Conservation (phyloP, 2,888 invertebrate genomes). For the Acrocera orbiculus region DNA sequence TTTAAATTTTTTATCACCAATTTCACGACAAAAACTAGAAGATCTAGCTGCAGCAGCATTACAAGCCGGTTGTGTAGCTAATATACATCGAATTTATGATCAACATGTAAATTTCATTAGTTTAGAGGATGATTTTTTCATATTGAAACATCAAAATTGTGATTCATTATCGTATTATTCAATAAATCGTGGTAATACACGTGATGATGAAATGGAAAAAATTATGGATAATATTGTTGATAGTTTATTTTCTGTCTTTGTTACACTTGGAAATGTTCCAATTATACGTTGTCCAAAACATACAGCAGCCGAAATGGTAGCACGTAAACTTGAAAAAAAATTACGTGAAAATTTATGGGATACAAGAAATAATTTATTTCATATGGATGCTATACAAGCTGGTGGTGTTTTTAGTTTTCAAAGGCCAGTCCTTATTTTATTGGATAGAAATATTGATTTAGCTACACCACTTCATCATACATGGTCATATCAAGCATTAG, state of each 20-base stretch:
- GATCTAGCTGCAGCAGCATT: conserved; percentile 86
- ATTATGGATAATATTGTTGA: conserved; percentile 92
- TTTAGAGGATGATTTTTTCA: conserved; percentile 93
- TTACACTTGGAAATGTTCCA: conserved; percentile 66
- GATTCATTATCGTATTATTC: conserved; percentile 88
- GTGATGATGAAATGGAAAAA: conserved; percentile 86
- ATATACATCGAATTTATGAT: conserved; percentile 90
- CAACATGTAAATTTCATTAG: conserved; percentile 98
- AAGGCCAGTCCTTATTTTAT: conserved; percentile 74
- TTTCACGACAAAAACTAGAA: conserved; percentile 83
- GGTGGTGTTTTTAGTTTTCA: conserved; percentile 71
- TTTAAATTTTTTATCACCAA: conserved; percentile 91
- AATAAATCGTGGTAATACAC: conserved; percentile 83
- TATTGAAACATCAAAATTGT: conserved; percentile 81
- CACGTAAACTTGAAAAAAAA: conserved; percentile 91
- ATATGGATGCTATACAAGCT: conserved; percentile 60
- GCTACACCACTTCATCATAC: conserved; percentile 97
- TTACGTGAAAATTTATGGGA: conserved; percentile 92
- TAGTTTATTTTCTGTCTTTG: conserved; percentile 93
- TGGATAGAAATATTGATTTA: conserved; percentile 91
- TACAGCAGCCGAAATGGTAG: conserved; percentile 97
- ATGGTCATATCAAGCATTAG: conserved; percentile 98
- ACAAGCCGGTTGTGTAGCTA: conserved; percentile 75
- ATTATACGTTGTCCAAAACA: conserved; percentile 59
- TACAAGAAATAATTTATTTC: conserved; percentile 88